Percentiles rank a stretch among this genome's conserved stretches.
phyloP scores from a whole-genome alignment of 1,140 invertebrate species.

The Thaumatotibia leucotreta region DNA sequence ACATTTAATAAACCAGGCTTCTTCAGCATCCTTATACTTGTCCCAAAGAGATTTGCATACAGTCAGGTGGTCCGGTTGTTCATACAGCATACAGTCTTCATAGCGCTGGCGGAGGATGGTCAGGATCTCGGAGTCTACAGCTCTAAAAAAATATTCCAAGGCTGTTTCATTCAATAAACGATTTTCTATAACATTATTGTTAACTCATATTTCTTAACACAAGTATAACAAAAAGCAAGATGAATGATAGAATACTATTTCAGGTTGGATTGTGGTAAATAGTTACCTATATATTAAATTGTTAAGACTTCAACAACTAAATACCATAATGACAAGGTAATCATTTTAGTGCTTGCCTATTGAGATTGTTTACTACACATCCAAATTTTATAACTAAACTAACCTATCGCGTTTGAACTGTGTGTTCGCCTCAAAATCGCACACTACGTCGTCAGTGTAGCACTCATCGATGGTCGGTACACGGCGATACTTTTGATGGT shows the following conservation, averaged over 20 bases:
- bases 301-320: background rate
- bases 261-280: too few relatives aligned
- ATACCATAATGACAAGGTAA: background rate
- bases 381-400: slow-evolving; percentile 28
- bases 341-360: too few relatives aligned
- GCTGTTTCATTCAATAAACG: background rate
- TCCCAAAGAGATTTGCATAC: slow-evolving; percentile 84
- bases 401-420: slow-evolving; percentile 96
- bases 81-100: slow-evolving; percentile 90
- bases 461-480: slow-evolving; percentile 98
- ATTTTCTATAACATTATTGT: too few relatives aligned
- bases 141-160: slow-evolving; percentile 69
- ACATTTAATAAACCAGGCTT: slow-evolving; percentile 95
- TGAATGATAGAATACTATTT: too few relatives aligned
- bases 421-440: slow-evolving; percentile 92
- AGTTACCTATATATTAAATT: too few relatives aligned
- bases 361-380: too few relatives aligned
- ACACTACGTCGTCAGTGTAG: slow-evolving; percentile 90
- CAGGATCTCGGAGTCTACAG: slow-evolving; percentile 92
- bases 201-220: background rate
- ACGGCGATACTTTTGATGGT: slow-evolving; percentile 92
- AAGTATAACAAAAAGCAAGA: too few relatives aligned
- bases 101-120: slow-evolving; percentile 88
- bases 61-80: slow-evolving; percentile 81
- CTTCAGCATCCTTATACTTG: slow-evolving; percentile 85